Percentiles rank a stretch among this genome's conserved stretches.
These are phyloP conservation scores for Protobothrops mucrosquamatus DNA, from an alignment of 2,113 vertebrate species.

Conservation along the genomic window DNA sequence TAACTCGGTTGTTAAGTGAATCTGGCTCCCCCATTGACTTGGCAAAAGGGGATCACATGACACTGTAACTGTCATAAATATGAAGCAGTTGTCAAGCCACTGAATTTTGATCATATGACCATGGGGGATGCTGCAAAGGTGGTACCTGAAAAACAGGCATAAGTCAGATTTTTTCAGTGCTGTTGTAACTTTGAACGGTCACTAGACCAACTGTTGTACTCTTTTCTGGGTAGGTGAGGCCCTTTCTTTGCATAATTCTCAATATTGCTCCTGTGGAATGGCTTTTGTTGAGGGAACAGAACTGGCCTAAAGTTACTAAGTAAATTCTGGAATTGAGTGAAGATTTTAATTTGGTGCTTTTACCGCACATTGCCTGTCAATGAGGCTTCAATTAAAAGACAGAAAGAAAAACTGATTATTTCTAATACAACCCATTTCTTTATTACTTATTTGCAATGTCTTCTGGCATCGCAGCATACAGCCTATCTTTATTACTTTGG, in stretches of 20 bases:
- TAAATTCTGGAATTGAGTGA: not conserved
- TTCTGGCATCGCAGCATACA: not conserved
- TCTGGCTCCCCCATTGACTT: no score
- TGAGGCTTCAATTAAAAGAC: not conserved
- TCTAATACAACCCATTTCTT: not conserved
- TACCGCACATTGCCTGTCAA: not conserved
- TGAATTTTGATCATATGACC: no score
- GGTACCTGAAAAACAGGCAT: not conserved
- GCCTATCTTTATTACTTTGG: not conserved
- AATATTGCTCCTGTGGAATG: not conserved
- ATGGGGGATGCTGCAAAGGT: no score
- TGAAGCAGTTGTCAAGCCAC: no score
- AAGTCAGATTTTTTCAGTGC: not conserved
- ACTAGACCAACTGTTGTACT: not conserved
- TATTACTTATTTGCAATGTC: not conserved
- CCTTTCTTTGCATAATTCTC: not conserved
- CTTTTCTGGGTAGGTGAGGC: not conserved
- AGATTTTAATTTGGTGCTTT: not conserved
- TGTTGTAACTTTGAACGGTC: not conserved
- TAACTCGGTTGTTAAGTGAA: no score
- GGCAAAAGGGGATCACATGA: no score
- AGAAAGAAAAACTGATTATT: not conserved
- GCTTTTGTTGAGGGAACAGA: not conserved
- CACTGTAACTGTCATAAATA: no score
- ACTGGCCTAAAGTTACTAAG: not conserved